A percentile compares a stretch with the other conserved stretches of the same genome.
Conservation (phyloP, 2,113 vertebrate genomes). For the Taurulus bubalis region DNA sequence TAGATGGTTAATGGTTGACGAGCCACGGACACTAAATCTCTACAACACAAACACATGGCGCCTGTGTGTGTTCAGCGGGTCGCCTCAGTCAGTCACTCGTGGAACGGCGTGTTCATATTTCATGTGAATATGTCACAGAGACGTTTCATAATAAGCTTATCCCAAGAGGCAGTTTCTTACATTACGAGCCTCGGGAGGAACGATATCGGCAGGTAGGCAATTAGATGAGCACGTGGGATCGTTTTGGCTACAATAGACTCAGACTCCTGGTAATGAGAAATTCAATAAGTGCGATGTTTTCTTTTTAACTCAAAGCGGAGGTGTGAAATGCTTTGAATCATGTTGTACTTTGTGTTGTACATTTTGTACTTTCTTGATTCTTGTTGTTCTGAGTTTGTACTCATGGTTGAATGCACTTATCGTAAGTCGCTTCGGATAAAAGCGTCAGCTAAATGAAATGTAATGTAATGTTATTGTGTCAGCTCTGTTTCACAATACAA, state of each 20-base stretch:
- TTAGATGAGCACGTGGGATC: constrained; percentile 51
- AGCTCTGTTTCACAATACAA: not conserved
- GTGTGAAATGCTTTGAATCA: not conserved
- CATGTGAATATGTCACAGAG: constrained; percentile 1
- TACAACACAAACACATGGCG: constrained; percentile 37
- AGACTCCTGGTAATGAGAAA: constrained; percentile 43
- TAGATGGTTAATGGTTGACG: constrained; percentile 45
- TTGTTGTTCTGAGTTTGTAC: too few species aligned
- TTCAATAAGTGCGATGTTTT: constrained; percentile 38
- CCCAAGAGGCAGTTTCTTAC: constrained; percentile 33
- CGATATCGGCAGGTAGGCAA: constrained; percentile 47
- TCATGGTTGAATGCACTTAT: too few species aligned
- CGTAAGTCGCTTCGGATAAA: too few species aligned
- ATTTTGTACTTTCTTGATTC: too few species aligned
- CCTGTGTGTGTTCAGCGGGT: not conserved
- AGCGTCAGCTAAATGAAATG: too few species aligned
- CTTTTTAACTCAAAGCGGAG: constrained; percentile 8
- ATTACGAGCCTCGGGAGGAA: constrained; percentile 35
- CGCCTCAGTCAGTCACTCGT: constrained; percentile 21
- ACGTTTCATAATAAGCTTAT: constrained; percentile 53
- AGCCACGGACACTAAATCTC: constrained; percentile 36
- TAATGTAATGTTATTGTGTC: not conserved
- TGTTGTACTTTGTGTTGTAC: not conserved
- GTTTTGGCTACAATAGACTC: constrained; percentile 14
- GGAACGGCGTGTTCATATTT: constrained; percentile 45